A percentile compares a stretch with the other conserved stretches of the same genome.
Evolutionary conservation across 2,888 invertebrate genomes (phyloP).

Genomic region (Anthrax anthrax): DNA sequence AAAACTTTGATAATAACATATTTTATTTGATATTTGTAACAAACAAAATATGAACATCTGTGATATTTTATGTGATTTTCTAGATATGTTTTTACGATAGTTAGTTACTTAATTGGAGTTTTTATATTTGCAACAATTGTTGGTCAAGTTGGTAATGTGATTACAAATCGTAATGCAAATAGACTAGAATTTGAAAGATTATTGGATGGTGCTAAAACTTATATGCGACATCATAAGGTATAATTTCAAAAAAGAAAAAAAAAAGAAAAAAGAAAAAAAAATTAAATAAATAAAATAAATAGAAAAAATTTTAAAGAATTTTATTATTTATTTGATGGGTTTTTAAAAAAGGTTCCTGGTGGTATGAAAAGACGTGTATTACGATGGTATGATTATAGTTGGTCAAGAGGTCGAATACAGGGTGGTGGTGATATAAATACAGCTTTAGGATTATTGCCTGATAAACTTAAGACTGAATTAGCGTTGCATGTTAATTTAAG

Average conservation of each 20-base stretch:
- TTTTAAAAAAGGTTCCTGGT: slow-evolving; percentile 68
- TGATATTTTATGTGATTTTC: no score
- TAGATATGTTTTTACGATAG: slow-evolving; percentile 94
- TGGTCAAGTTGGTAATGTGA: slow-evolving; percentile 95
- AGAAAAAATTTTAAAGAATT: no score
- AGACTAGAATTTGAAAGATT: slow-evolving; percentile 88
- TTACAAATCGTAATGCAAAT: slow-evolving; percentile 92
- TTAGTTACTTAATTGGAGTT: slow-evolving; percentile 92
- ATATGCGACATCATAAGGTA: slow-evolving; percentile 92
- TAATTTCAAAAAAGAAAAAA: no score
- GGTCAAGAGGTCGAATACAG: slow-evolving; percentile 90
- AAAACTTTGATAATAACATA: slow-evolving; percentile 28
- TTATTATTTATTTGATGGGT: no score
- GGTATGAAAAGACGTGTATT: slow-evolving; percentile 93
- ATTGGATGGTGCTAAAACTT: slow-evolving; percentile 90
- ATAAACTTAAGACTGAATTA: slow-evolving; percentile 91
- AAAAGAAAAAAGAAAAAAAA: no score
- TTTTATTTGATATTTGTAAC: no score
- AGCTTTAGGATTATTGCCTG: slow-evolving; percentile 80
- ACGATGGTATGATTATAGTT: slow-evolving; percentile 96
- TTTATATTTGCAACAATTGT: slow-evolving; percentile 97
- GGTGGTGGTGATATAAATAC: slow-evolving; percentile 95
- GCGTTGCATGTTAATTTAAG: slow-evolving; percentile 90
- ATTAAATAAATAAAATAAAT: no score
- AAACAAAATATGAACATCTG: no score